Conservation (phyloP, 1,140 invertebrate species). For the Zaprionus ghesquierei region DNA sequence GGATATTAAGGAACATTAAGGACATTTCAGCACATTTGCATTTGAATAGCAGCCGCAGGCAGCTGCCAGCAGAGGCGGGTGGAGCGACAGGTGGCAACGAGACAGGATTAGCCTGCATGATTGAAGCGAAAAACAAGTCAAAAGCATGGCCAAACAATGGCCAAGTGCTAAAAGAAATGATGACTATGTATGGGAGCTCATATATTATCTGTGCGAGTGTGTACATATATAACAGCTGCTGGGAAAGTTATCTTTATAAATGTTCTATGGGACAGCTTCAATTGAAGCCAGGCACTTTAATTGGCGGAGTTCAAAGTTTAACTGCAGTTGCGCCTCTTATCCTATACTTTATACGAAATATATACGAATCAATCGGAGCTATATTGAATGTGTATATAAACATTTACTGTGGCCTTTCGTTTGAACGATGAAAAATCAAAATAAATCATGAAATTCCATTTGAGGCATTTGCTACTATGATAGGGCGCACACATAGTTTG, state of each 20-base stretch:
- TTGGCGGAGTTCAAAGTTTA: slow-evolving; percentile 69
- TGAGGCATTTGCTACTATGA: slow-evolving; percentile 30
- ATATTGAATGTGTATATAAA: background rate
- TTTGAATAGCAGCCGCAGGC: slow-evolving; percentile 40
- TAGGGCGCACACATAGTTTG: slow-evolving; percentile 34
- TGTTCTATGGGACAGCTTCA: slow-evolving; percentile 23
- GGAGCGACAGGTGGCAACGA: slow-evolving; percentile 39
- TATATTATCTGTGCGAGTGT: background rate
- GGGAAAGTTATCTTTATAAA: background rate
- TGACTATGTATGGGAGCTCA: slow-evolving; percentile 6
- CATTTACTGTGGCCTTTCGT: background rate
- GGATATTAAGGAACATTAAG: slow-evolving; percentile 75
- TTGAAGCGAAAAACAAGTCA: slow-evolving; percentile 36
- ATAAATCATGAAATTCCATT: slow-evolving; percentile 72
- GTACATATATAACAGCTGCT: background rate
- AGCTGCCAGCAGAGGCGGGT: slow-evolving; percentile 3
- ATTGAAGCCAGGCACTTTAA: slow-evolving; percentile 68
- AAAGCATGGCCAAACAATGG: slow-evolving; percentile 22
- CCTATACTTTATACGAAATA: background rate
- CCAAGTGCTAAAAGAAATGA: background rate
- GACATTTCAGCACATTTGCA: slow-evolving; percentile 66
- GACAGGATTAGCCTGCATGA: slow-evolving; percentile 56
- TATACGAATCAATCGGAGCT: background rate
- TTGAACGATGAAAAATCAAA: slow-evolving; percentile 57
- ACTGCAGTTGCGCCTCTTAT: slow-evolving; percentile 32